Evolutionary conservation across 2,797 vertebrate species (phyloP).

Genomic region (Notoglanidium macrostoma): DNA sequence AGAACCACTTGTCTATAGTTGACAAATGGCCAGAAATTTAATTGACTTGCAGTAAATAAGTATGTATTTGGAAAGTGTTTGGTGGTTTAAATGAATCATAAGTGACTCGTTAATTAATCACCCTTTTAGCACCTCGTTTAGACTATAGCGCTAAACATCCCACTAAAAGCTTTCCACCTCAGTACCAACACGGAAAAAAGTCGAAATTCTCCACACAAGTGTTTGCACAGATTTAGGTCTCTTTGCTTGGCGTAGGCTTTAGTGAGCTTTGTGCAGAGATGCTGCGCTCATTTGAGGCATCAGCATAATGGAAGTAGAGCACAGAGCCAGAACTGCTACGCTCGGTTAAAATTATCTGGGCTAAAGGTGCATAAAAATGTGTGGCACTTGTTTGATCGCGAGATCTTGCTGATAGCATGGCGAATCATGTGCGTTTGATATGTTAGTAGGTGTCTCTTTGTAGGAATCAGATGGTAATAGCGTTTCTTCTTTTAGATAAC

Average conservation of each 20-base stretch:
- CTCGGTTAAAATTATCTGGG: constrained; percentile 54
- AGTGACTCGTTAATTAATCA: constrained; percentile 26
- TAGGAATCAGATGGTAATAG: neutral
- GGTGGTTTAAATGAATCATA: neutral
- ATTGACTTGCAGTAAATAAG: neutral
- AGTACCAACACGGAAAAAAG: neutral
- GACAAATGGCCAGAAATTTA: neutral
- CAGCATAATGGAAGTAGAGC: constrained; percentile 58
- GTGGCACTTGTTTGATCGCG: constrained; percentile 45
- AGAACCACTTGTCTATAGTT: neutral
- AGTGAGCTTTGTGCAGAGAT: constrained; percentile 44
- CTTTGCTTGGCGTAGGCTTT: constrained; percentile 28
- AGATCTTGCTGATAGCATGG: constrained; percentile 43
- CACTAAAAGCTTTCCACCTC: constrained; percentile 3
- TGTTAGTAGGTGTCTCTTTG: constrained; percentile 17
- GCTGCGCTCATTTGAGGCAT: constrained; percentile 49
- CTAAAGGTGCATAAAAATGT: constrained; percentile 45
- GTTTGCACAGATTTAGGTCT: constrained; percentile 28
- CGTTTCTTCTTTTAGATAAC: constrained; percentile 15
- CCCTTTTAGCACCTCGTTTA: neutral
- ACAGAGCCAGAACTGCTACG: constrained; percentile 55
- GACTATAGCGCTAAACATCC: neutral
- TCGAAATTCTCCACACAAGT: constrained; percentile 17
- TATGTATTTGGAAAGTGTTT: constrained; percentile 13
- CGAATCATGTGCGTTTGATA: constrained; percentile 37